Evolutionary conservation across 2,113 vertebrate species (phyloP).

Genomic region (Cyprinodon variegatus): DNA sequence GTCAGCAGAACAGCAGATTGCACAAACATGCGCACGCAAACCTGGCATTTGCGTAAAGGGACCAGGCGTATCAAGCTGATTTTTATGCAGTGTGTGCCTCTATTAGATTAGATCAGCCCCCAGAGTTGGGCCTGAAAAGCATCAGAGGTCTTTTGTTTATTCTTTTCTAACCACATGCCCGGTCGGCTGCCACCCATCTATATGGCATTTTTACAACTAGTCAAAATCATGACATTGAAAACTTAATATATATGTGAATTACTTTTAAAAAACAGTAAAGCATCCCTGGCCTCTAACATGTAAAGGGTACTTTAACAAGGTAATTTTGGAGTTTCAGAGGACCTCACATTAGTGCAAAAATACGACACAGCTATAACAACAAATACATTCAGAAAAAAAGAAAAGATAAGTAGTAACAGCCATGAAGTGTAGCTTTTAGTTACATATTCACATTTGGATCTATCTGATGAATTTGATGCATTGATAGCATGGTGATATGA

Average conservation of each 20-base stretch:
- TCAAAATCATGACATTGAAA: slow-evolving; percentile 19
- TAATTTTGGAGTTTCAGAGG: slow-evolving; percentile 57
- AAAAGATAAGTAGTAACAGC: slow-evolving; percentile 25
- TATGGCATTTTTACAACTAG: background rate
- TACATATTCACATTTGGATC: slow-evolving; percentile 72
- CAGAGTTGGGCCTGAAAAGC: slow-evolving; percentile 8
- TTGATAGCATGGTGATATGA: slow-evolving; percentile 55
- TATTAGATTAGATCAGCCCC: slow-evolving; percentile 37
- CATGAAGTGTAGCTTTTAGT: slow-evolving; percentile 52
- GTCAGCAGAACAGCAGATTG: slow-evolving; percentile 65
- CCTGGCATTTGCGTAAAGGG: slow-evolving; percentile 41
- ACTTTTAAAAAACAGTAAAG: slow-evolving; percentile 23
- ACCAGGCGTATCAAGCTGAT: slow-evolving; percentile 46
- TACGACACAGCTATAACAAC: slow-evolving; percentile 62
- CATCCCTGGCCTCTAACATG: slow-evolving; percentile 62
- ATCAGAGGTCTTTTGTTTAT: slow-evolving; percentile 2
- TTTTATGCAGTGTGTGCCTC: slow-evolving; percentile 54
- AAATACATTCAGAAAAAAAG: slow-evolving; percentile 49
- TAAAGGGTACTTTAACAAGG: slow-evolving; percentile 67
- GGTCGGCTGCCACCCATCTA: slow-evolving; percentile 17
- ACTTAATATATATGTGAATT: slow-evolving; percentile 4
- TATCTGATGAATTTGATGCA: slow-evolving; percentile 48
- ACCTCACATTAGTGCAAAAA: slow-evolving; percentile 68
- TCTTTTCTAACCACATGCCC: slow-evolving; percentile 16
- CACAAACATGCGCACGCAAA: slow-evolving; percentile 60